A percentile compares a stretch with the other conserved stretches of the same genome.
phyloP scores from a whole-genome alignment of 2,888 invertebrate genomes.

The Drosophila demipolita region DNA sequence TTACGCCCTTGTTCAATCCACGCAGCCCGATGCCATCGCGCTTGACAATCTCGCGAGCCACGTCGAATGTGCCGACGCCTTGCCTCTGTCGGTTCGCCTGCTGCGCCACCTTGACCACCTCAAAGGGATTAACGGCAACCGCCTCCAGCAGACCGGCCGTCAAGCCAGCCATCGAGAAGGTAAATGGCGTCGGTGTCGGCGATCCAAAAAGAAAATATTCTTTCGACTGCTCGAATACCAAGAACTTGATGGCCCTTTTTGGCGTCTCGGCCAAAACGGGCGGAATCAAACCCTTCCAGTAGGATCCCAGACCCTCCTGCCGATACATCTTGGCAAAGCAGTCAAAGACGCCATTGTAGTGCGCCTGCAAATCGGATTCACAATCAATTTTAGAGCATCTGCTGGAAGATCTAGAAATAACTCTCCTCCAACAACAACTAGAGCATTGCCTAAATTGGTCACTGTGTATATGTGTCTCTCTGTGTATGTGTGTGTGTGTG shows the following conservation, averaged over 20 bases:
- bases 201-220: conserved; percentile 92
- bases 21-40: conserved; percentile 91
- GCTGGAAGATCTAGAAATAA: background rate
- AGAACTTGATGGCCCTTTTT: conserved; percentile 97
- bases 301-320: conserved; percentile 92
- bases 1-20: conserved; percentile 94
- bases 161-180: conserved; percentile 94
- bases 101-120: conserved; percentile 96
- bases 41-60: conserved; percentile 92
- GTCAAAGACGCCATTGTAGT: conserved; percentile 92
- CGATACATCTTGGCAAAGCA: conserved; percentile 95
- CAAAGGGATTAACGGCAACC: conserved; percentile 96
- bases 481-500: background rate
- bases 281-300: conserved; percentile 97
- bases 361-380: conserved; percentile 70
- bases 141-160: conserved; percentile 97
- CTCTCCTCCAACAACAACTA: background rate
- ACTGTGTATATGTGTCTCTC: background rate
- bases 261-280: conserved; percentile 98
- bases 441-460: conserved; percentile 15
- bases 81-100: conserved; percentile 89
- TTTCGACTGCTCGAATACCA: conserved; percentile 97
- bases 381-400: background rate
- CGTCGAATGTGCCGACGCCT: conserved; percentile 91
- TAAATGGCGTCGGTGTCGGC: conserved; percentile 91